phyloP scores from a whole-genome alignment of 2,797 vertebrate genomes.

The Neosilurus hyrtlii region DNA sequence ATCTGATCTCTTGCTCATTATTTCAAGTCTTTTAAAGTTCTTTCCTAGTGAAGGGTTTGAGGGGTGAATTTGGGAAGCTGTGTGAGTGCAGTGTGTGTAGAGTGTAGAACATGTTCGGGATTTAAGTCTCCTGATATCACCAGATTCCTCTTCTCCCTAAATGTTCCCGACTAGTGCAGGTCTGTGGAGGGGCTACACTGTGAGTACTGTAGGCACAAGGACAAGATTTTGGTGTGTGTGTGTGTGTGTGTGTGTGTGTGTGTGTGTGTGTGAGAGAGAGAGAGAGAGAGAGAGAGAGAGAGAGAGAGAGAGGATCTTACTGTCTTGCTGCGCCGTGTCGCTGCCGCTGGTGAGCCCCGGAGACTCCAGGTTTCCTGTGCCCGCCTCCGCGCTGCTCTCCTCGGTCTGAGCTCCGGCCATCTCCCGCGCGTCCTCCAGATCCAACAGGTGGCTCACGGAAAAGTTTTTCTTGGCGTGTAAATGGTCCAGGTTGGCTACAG shows the following conservation, averaged over 20 bases:
- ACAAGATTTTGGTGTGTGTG: too few relatives aligned
- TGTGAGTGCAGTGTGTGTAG: background rate
- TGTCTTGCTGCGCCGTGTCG: constrained; percentile 95
- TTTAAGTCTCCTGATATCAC: background rate
- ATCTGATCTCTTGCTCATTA: background rate
- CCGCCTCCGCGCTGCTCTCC: constrained; percentile 86
- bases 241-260: too few relatives aligned
- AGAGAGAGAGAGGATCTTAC: constrained; percentile 72
- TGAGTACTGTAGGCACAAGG: too few relatives aligned
- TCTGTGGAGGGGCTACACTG: background rate
- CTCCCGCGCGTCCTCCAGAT: constrained; percentile 93
- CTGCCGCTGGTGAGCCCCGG: constrained; percentile 94
- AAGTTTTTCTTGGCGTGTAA: constrained; percentile 98
- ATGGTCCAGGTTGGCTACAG: constrained; percentile 82
- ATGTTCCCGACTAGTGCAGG: background rate
- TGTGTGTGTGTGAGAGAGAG: too few relatives aligned
- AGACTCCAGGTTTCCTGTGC: constrained; percentile 90
- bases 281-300: constrained; percentile 2
- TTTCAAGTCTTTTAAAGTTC: too few relatives aligned
- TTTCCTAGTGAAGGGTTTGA: background rate
- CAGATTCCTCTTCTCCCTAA: background rate
- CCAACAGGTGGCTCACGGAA: constrained; percentile 97
- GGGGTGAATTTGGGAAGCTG: background rate
- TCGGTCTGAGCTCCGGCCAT: constrained; percentile 89
- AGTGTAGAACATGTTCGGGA: background rate